Conservation (phyloP, 2,797 vertebrate species). For the Sebastes taczanowskii region DNA sequence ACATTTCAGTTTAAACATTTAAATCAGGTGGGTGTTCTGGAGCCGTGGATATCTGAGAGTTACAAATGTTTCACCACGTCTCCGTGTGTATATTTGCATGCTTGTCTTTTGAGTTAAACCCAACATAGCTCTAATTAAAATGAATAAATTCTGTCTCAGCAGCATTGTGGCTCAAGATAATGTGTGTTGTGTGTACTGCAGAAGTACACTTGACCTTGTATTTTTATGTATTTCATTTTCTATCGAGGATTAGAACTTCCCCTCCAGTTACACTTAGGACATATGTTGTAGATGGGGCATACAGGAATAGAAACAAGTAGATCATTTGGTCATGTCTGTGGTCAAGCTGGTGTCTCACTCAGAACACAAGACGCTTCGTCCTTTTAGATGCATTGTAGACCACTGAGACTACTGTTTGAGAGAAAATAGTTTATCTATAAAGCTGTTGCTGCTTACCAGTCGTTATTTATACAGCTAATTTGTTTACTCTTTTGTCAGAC, state of each 20-base stretch:
- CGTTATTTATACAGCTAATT: background rate
- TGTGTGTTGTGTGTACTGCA: background rate
- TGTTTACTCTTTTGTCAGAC: background rate
- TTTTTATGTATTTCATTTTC: background rate
- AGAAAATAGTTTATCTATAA: background rate
- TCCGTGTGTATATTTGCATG: conserved; percentile 4
- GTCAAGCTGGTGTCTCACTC: background rate
- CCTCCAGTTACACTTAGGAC: background rate
- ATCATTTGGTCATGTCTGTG: background rate
- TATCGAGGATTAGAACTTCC: background rate
- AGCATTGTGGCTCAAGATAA: conserved; percentile 5
- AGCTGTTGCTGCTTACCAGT: background rate
- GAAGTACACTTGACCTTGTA: background rate
- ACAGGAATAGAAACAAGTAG: background rate
- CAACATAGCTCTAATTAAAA: conserved; percentile 42
- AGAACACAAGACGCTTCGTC: background rate
- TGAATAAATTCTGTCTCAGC: conserved; percentile 4
- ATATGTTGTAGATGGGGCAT: background rate
- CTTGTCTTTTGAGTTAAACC: conserved; percentile 41
- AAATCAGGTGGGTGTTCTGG: conserved; percentile 37
- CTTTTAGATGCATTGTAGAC: background rate
- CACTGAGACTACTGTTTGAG: background rate
- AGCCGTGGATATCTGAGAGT: background rate
- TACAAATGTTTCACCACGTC: conserved; percentile 22
- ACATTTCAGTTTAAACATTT: conserved; percentile 57